A percentile compares a stretch with the other conserved stretches of the same genome.
These are phyloP conservation scores for Echinops telfairi DNA, from an alignment of 2,113 vertebrate species.

Conservation along the genomic window DNA sequence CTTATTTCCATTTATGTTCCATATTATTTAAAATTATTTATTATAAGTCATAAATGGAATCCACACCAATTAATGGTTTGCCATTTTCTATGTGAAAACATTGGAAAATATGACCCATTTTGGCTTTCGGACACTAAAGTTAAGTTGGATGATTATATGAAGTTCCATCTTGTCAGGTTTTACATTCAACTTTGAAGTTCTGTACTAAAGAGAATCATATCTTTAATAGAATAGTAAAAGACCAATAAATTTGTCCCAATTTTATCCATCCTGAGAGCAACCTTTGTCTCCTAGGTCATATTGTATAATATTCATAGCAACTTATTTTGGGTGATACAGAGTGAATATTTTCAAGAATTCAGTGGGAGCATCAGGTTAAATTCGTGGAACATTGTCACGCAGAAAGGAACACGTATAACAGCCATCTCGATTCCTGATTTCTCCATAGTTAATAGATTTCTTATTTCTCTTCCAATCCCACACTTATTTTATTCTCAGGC, in stretches of 20 bases:
- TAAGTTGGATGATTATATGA: neutral
- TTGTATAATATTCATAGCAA: neutral
- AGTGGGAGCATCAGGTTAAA: too few species aligned
- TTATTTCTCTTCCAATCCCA: neutral
- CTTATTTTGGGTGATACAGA: neutral
- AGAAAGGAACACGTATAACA: neutral
- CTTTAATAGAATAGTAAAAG: neutral
- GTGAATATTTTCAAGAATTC: neutral
- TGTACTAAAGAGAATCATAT: neutral
- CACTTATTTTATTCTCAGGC: neutral
- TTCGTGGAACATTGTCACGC: neutral
- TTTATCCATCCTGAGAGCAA: neutral
- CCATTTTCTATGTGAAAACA: constrained; percentile 1
- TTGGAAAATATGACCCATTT: neutral
- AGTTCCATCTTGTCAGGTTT: neutral
- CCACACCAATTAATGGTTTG: neutral
- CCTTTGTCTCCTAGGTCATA: neutral
- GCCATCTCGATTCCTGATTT: neutral
- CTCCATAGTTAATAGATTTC: neutral
- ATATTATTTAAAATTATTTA: neutral
- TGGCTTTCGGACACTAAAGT: neutral
- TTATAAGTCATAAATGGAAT: neutral
- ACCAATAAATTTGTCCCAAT: neutral
- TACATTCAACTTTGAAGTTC: neutral
- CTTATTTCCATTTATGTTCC: neutral